Base-by-base conservation (phyloP, 2,888 invertebrate species). In the Altica lythri region DNA sequence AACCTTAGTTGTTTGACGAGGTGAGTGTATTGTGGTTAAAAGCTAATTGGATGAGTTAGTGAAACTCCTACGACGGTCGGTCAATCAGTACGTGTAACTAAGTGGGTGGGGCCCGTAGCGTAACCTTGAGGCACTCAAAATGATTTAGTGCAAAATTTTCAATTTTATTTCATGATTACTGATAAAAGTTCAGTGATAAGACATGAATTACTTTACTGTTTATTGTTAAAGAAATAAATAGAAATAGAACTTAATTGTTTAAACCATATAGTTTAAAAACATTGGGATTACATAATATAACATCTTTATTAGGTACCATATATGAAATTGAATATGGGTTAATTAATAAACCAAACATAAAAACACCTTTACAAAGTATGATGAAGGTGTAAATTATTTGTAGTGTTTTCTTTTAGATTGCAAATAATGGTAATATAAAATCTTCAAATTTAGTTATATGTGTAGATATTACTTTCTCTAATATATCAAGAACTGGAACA, bases 11-110 rank as follows among this genome's bases (percentile, higher is more conserved):
- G 55, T 50, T 55, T 47, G 51, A 53, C 19, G 43, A 30, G 34
- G 22, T 47, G 40, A 44, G 47, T 32, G 43, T 44, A 45, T 51
- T 51, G 53, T 49, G 45, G 19, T 45, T 45, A 18, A 45, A 18
- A 45, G 19, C 45, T 40, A 51, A 54, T 54, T 54, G 54, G 48
- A 45, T 49, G 49, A 49, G 53, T 54, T 54, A 48, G 37, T 40
- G 27, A 42, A 42, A 53, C 53, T 32, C 43, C 47, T 47, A 53
- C 52, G 52, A 52, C 29, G 30, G 29, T n/a, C 38, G 32, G 38
- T 52, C 52, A 46, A 52, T 52, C 45, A 25, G 17, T 34, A 34
- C 5, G 25, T 16, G 40, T 52, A 51, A 51, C 37, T 13, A 27
- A 38, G 45, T 37, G 38, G 52, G 52, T 35, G 45, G 52, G 52